These are phyloP conservation scores for Oscheius sp. DNA, from an alignment of 2,888 invertebrate species.

Conservation along the genomic window DNA sequence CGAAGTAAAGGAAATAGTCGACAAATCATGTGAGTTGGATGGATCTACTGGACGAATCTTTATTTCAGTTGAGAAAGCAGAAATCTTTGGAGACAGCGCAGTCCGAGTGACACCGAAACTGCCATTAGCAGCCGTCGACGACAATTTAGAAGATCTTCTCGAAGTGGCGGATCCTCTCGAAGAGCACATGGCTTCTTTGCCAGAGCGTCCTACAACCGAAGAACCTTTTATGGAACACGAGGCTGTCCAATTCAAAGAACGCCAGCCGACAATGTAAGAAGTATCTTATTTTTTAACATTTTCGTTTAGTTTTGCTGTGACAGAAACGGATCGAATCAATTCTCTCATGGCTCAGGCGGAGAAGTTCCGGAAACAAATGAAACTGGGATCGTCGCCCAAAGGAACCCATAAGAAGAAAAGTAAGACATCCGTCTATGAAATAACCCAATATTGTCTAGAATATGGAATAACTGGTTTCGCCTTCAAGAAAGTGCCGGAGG, in stretches of 20 bases:
- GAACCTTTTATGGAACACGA: not conserved
- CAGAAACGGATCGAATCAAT: conserved; percentile 25
- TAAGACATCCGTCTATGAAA: not conserved
- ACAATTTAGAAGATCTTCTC: conserved; percentile 24
- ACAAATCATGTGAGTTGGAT: conserved; percentile 2
- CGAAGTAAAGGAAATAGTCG: conserved; percentile 9
- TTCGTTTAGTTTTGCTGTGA: conserved; percentile 4
- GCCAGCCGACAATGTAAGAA: not conserved
- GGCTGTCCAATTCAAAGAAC: too few species aligned
- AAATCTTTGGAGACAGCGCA: conserved; percentile 18
- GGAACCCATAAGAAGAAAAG: conserved; percentile 11
- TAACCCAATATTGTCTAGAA: not conserved
- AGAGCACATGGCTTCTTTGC: not conserved
- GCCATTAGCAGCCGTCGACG: conserved; percentile 14
- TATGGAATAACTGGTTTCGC: conserved; percentile 38
- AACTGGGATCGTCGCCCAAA: not conserved
- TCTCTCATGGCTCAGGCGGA: not conserved
- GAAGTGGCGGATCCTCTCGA: not conserved
- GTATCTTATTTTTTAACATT: not conserved
- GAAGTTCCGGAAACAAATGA: not conserved
- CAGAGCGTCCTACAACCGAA: not conserved
- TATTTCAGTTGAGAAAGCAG: conserved; percentile 29
- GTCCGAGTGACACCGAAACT: conserved; percentile 22
- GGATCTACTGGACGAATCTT: not conserved
- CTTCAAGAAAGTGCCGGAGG: conserved; percentile 10